phyloP scores from a whole-genome alignment of 2,113 vertebrate species.

The Tinamus guttatus region DNA sequence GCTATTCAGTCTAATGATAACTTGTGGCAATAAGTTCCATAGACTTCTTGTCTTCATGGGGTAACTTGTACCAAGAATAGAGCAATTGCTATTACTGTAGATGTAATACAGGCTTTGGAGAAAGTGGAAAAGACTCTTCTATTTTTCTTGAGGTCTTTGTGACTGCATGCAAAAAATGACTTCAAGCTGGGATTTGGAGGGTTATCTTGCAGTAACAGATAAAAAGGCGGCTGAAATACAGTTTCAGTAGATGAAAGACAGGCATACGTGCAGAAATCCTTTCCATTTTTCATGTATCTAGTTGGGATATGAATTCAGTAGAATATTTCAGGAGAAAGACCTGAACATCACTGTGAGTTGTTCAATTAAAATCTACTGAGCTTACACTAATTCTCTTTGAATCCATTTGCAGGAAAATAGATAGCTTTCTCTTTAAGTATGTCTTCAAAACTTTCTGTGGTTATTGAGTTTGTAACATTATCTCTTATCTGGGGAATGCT shows the following conservation, averaged over 20 bases:
- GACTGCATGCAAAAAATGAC: not conserved
- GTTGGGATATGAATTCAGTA: not conserved
- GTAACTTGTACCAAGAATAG: not conserved
- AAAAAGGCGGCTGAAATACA: not conserved
- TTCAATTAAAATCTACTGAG: not conserved
- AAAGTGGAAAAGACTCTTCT: not conserved
- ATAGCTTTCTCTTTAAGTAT: not conserved
- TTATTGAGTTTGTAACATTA: conserved; percentile 38
- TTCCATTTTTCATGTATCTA: not conserved
- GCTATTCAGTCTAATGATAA: not conserved
- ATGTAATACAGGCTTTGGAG: not conserved
- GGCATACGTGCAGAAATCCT: not conserved
- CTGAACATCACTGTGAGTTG: not conserved
- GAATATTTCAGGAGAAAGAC: not conserved
- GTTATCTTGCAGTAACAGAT: not conserved
- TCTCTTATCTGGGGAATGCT: conserved; percentile 55
- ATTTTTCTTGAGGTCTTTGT: not conserved
- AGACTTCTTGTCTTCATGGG: not conserved
- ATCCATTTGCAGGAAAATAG: not conserved
- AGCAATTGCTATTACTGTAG: not conserved
- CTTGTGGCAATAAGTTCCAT: not conserved
- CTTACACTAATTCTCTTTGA: not conserved
- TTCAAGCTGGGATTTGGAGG: not conserved
- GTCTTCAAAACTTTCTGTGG: conserved; percentile 17
- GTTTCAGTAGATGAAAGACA: not conserved